A percentile compares a stretch with the other conserved stretches of the same genome.
Evolutionary conservation across 2,888 invertebrate genomes (phyloP).

Genomic region (Leptodirus hochenwartii): DNA sequence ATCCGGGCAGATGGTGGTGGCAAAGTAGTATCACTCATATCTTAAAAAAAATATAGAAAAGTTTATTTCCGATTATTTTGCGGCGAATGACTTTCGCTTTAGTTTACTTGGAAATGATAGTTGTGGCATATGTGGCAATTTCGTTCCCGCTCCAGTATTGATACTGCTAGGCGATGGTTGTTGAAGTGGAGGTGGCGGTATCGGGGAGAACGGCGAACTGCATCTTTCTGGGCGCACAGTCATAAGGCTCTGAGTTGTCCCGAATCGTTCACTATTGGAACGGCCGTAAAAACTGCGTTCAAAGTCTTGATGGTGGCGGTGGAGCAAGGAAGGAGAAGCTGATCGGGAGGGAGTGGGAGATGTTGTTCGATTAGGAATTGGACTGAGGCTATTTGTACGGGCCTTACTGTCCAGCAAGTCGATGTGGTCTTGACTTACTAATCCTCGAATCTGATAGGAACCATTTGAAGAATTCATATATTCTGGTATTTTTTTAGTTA

Average conservation of each 20-base stretch:
- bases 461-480: too few relatives aligned
- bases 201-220: conserved; percentile 23
- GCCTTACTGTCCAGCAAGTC: conserved; percentile 16
- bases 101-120: too few relatives aligned
- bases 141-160: conserved; percentile 28
- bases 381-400: conserved; percentile 21
- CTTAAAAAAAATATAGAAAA: too few relatives aligned
- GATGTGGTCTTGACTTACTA: conserved; percentile 38
- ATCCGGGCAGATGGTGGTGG: too few relatives aligned
- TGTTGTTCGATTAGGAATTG: conserved; percentile 21
- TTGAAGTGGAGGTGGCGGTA: conserved; percentile 28
- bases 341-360: conserved; percentile 17
- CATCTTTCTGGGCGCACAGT: conserved; percentile 11
- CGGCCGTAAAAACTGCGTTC: conserved; percentile 19
- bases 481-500: too few relatives aligned
- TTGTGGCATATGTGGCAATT: conserved; percentile 29
- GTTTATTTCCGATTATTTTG: too few relatives aligned
- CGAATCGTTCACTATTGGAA: conserved; percentile 20
- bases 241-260: conserved; percentile 18
- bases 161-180: too few relatives aligned
- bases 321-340: too few relatives aligned
- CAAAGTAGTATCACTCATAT: too few relatives aligned
- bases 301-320: conserved; percentile 28
- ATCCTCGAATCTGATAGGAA: too few relatives aligned
- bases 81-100: too few relatives aligned